Evolutionary conservation across 1,140 invertebrate genomes (phyloP), one percentile per base, ranked within the genome.

Genomic region (Conus betulinus): DNA sequence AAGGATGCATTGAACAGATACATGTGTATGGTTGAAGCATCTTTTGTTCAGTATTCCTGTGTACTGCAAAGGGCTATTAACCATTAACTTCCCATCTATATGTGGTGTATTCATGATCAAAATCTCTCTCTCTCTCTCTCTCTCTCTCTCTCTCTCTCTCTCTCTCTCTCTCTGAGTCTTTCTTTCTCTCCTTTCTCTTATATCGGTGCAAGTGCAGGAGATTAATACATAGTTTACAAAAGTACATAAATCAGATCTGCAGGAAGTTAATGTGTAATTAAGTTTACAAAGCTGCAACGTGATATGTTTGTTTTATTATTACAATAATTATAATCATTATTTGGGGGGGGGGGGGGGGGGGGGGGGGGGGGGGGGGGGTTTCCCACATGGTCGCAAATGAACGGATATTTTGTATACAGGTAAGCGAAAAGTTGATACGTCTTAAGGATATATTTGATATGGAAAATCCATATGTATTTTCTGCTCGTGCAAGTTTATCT

Each of bases 51-150:
- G 11, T 71, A 20, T 71, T 71, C 11, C 7, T 71, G 23, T 71
- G 4, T 15, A 60, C 7, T 74, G 71, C 71, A 74, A 74, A 78
- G n/a, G 13, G n/a, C 27, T 78, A 25, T 39, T 78, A 1, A 27
- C 76, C 1, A 51, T 78, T 23, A 11, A 11, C 15, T 39, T 39
- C 8, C n/a, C 27, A 23, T 13, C 76, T 60, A 60, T 60, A 71
- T 51, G 7, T 81, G 76, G 76, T 78, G 76, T 25, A 78, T 78
- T 39, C 11, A 81, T 81, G 79, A 81, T 81, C 79, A 81, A 81
- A 81, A 81, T 53, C 67, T 74, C 7, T 74, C n/a, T 11, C 8
- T 15, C n/a, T 74, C 7, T 74, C 67, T 74, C 67, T 74, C 7
- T 78, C 25, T 78, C 7, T 20, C 79, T 81, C 10, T 53, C 51